Conservation (phyloP, 2,797 vertebrate species). For the Pseudomugil tenellus region DNA sequence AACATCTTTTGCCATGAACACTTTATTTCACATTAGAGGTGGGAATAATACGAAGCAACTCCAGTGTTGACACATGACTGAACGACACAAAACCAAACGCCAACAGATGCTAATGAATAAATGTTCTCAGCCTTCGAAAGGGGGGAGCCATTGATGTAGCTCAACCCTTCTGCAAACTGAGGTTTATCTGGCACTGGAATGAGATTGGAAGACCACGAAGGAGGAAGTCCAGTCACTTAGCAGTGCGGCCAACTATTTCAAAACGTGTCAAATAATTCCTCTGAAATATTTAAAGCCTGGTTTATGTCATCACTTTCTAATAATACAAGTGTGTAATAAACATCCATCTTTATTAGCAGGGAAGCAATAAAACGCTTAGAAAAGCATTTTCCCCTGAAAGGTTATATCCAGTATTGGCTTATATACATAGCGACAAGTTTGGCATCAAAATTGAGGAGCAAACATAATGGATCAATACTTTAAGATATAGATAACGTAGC, state of each 20-base stretch:
- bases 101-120: neutral
- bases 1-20: neutral
- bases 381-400: neutral
- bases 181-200: constrained; percentile 80
- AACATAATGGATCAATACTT: neutral
- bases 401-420: neutral
- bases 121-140: constrained; percentile 83
- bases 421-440: neutral
- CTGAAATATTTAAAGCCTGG: neutral
- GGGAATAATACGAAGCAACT: neutral
- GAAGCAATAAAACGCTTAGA: neutral
- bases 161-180: constrained; percentile 83
- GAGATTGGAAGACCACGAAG: constrained; percentile 74
- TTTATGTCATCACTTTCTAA: neutral
- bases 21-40: neutral
- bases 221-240: constrained; percentile 79
- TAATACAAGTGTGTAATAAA: neutral
- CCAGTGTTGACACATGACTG: neutral
- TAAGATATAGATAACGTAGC: neutral
- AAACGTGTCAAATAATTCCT: neutral
- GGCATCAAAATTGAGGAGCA: neutral
- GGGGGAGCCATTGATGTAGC: constrained; percentile 72
- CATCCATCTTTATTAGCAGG: neutral
- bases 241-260: constrained; percentile 61
- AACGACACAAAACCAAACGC: neutral